Conservation (phyloP, 2,888 invertebrate genomes). For the Cyclophora punctaria region DNA sequence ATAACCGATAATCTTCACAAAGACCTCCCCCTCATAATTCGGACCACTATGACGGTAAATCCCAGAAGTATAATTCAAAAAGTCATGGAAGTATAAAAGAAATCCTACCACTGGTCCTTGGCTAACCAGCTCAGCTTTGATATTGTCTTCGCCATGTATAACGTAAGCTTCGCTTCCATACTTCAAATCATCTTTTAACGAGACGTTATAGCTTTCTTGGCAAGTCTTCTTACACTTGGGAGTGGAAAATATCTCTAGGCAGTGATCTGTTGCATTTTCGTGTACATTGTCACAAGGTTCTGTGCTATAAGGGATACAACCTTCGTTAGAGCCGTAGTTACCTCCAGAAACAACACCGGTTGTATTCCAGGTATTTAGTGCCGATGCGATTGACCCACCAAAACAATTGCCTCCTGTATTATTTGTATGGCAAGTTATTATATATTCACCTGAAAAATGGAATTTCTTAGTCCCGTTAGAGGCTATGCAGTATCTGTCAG, state of each 20-base stretch:
- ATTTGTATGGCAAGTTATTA: not conserved
- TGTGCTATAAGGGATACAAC: slow-evolving; percentile 68
- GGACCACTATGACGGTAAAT: slow-evolving; percentile 4
- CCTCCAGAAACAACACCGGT: slow-evolving; percentile 81
- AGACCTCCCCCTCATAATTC: not conserved
- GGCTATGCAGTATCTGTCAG: slow-evolving; percentile 85
- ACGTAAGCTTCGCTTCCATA: slow-evolving; percentile 1
- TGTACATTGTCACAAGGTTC: slow-evolving; percentile 70
- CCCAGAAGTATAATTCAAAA: slow-evolving; percentile 5
- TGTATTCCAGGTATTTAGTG: not conserved
- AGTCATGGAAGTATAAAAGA: slow-evolving; percentile 3
- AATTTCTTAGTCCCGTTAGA: slow-evolving; percentile 75
- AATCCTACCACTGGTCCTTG: slow-evolving; percentile 79
- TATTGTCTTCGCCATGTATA: slow-evolving; percentile 19
- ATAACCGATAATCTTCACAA: slow-evolving; percentile 80
- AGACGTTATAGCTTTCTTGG: slow-evolving; percentile 31
- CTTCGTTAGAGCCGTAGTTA: slow-evolving; percentile 80
- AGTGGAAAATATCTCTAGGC: not conserved
- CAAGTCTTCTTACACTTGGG: slow-evolving; percentile 6
- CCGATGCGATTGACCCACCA: not conserved
- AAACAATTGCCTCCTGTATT: not conserved
- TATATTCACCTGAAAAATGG: slow-evolving; percentile 74
- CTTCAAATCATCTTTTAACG: slow-evolving; percentile 76
- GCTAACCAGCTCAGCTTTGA: slow-evolving; percentile 78
- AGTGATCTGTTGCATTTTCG: not conserved